phyloP scores from a whole-genome alignment of 2,888 invertebrate species.

The Sarcophaga rosellei region DNA sequence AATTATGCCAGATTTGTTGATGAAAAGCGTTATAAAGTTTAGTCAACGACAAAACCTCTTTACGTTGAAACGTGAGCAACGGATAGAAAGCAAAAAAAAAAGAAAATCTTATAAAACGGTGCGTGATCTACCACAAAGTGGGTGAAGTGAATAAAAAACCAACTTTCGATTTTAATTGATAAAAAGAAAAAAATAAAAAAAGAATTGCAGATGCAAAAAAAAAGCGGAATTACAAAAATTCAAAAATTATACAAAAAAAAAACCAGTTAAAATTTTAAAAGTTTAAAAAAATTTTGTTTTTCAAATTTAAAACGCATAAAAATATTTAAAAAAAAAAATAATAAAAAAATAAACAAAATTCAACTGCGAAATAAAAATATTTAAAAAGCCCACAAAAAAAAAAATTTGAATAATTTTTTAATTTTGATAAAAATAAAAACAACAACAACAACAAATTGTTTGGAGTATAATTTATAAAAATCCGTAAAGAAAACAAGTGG shows the following conservation, averaged over 20 bases:
- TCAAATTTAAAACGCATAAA: background rate
- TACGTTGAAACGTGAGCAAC: constrained; percentile 58
- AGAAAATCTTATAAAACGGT: constrained; percentile 11
- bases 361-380: constrained; percentile 24
- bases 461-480: background rate
- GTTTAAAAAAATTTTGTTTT: no score
- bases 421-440: background rate
- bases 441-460: background rate
- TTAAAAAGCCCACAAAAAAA: background rate
- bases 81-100: constrained; percentile 31
- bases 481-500: constrained; percentile 14
- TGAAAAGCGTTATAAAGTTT: constrained; percentile 52
- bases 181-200: constrained; percentile 25
- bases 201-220: constrained; percentile 5
- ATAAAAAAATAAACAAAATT: constrained; percentile 33
- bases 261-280: constrained; percentile 1
- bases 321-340: background rate
- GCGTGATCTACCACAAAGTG: constrained; percentile 6
- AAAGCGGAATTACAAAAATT: constrained; percentile 32
- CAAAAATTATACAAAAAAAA: background rate
- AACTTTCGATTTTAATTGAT: constrained; percentile 59
- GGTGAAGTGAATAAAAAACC: constrained; percentile 14
- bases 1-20: constrained; percentile 45
- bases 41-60: constrained; percentile 66
- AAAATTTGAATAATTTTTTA: background rate